A percentile compares a stretch with the other conserved stretches of the same genome.
These are phyloP conservation scores for Gadopsis bispinosus DNA, from an alignment of 2,797 vertebrate genomes.

Conservation along the genomic window DNA sequence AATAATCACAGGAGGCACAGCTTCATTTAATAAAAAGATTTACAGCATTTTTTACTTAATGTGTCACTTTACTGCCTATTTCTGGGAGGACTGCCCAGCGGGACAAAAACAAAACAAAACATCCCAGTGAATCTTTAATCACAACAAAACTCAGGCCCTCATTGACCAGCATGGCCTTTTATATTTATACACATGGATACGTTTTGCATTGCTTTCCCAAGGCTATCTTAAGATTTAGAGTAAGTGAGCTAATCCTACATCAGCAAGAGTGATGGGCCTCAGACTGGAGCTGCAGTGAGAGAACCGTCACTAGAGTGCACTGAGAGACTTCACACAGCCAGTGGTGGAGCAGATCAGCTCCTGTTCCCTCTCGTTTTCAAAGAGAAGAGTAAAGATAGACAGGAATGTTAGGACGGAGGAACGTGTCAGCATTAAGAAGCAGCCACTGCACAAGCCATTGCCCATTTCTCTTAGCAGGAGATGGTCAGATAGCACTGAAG, in stretches of 20 bases:
- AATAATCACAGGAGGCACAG: neutral
- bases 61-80: conserved; percentile 28
- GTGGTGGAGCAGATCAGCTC: conserved; percentile 10
- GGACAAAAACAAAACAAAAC: conserved; percentile 22
- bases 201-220: conserved; percentile 53
- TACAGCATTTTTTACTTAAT: neutral
- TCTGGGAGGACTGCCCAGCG: conserved; percentile 21
- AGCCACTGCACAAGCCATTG: neutral
- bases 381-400: conserved; percentile 39
- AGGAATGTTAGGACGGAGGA: conserved; percentile 26
- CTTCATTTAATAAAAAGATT: neutral
- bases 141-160: conserved; percentile 51
- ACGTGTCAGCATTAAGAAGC: conserved; percentile 6
- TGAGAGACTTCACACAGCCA: conserved; percentile 23
- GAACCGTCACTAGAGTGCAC: conserved; percentile 33
- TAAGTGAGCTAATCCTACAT: conserved; percentile 61
- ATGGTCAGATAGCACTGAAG: neutral
- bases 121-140: conserved; percentile 36
- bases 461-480: neutral
- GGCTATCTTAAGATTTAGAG: conserved; percentile 54
- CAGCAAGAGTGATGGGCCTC: conserved; percentile 36
- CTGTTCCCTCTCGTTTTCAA: conserved; percentile 26
- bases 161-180: conserved; percentile 27
- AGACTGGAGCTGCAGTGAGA: conserved; percentile 19
- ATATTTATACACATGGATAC: conserved; percentile 46